These are phyloP conservation scores for Picathartes gymnocephalus DNA, from an alignment of 2,113 vertebrate genomes.

Conservation along the genomic window DNA sequence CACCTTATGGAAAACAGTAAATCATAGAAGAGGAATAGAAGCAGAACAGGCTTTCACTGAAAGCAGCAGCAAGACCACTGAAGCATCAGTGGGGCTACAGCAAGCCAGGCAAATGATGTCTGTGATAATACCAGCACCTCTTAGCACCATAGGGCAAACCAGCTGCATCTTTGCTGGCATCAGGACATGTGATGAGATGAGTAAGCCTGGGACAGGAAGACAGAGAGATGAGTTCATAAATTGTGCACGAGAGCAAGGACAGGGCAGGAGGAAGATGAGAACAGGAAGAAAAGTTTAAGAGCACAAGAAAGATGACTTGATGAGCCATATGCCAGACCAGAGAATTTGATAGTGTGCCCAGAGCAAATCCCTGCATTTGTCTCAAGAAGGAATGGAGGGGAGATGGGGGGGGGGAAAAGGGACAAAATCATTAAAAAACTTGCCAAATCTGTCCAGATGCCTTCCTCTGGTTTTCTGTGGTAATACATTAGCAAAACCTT, in stretches of 20 bases:
- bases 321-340: slow-evolving; percentile 12
- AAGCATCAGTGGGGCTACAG: not conserved
- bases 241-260: not conserved
- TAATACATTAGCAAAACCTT: not conserved
- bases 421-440: not conserved
- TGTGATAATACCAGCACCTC: not conserved
- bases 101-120: not conserved
- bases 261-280: not conserved
- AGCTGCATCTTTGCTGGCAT: not conserved
- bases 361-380: slow-evolving; percentile 13
- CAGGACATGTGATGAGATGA: not conserved
- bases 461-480: not conserved
- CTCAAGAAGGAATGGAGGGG: not conserved
- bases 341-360: not conserved
- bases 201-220: not conserved
- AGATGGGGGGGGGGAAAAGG: not conserved
- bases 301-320: slow-evolving; percentile 2
- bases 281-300: slow-evolving; percentile 1
- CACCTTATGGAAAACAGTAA: not conserved
- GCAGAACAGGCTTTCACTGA: not conserved
- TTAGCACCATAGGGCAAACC: not conserved
- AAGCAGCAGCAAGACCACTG: not conserved
- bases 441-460: slow-evolving; percentile 1
- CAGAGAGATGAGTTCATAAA: not conserved
- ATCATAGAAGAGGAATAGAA: not conserved